Conservation (phyloP, 2,888 invertebrate species). For the Athetis lepigone region DNA sequence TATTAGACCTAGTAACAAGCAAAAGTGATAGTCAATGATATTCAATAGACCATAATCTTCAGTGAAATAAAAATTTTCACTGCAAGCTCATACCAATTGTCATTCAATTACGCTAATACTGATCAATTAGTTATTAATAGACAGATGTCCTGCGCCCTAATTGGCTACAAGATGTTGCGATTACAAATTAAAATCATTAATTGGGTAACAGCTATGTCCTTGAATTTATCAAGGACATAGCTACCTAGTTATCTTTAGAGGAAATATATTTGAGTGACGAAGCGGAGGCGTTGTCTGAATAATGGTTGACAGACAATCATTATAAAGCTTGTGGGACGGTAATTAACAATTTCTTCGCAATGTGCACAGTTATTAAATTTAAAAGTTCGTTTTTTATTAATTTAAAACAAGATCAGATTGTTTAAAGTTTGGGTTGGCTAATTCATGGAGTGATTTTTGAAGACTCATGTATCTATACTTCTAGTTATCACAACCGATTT, state of each 20-base stretch:
- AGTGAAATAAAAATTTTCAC: neutral
- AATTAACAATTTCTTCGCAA: too few species aligned
- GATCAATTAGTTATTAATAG: constrained; percentile 26
- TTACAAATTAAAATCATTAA: constrained; percentile 4
- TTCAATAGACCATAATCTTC: neutral
- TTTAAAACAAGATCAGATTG: too few species aligned
- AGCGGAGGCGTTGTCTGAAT: neutral
- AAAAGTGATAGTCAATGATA: neutral
- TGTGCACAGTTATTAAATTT: neutral
- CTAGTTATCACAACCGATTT: too few species aligned
- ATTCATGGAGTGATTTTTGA: too few species aligned
- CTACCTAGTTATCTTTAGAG: neutral
- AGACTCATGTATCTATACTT: too few species aligned
- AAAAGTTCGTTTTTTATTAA: too few species aligned
- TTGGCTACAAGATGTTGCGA: constrained; percentile 6
- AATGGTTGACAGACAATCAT: neutral
- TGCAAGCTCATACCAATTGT: constrained; percentile 19
- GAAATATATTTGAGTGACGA: neutral
- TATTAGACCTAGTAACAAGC: too few species aligned
- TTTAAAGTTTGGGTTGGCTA: too few species aligned
- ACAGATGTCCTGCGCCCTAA: constrained; percentile 8
- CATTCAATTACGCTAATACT: constrained; percentile 19
- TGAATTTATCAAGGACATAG: too few species aligned
- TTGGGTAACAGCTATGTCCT: neutral
- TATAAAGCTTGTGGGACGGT: too few species aligned